Evolutionary conservation across 1,140 invertebrate species (phyloP), one percentile per base, ranked within the genome.

Genomic region (Pseudomyrmex pallidus): DNA sequence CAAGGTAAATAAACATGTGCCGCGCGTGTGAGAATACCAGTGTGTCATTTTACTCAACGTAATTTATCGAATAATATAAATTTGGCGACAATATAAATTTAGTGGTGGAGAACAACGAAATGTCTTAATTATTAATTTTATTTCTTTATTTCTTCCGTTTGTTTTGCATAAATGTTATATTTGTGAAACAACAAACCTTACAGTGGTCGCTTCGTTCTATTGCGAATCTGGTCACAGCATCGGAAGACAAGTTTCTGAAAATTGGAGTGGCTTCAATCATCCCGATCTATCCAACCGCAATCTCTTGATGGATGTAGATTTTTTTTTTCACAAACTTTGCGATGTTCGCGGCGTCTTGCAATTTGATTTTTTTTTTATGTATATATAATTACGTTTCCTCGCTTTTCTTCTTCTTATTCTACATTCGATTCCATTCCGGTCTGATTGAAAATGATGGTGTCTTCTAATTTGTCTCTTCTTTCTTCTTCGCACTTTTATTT

Each of bases 171-270:
- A 56, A 22, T 22, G 15, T 35, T 56, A 15, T 56, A 15, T 68
- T 68, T 9, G 1, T 5, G 10, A 9, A 57, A 4, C 10, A 59
- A 72, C 66, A 20, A 59, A 80, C 76, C 76, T 80, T 80, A 66
- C 66, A 80, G 44, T 56, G 76, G 20, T 72, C 66, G 15, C 35
- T 59, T 20, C 64, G 76, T 25, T 70, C 76, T 46, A 78, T 52
- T n/a, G 62, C 25, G 74, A 77, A 44, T 70, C 52, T 20, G 9
- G 17, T 70, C 20, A 54, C 20, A 35, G 66, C 4, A 25, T 72
- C 52, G 12, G 54, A 72, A 2, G 66, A 80, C 13, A 50, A 61
- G n/a, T 72, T 80, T 20, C 66, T 54, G n/a, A 72, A 59, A 35
- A 80, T 2, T 44, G 54, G 12, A 80, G 10, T 46, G 2, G 12